Evolutionary conservation across 2,113 vertebrate species (phyloP).

Genomic region (Raja brachyura): DNA sequence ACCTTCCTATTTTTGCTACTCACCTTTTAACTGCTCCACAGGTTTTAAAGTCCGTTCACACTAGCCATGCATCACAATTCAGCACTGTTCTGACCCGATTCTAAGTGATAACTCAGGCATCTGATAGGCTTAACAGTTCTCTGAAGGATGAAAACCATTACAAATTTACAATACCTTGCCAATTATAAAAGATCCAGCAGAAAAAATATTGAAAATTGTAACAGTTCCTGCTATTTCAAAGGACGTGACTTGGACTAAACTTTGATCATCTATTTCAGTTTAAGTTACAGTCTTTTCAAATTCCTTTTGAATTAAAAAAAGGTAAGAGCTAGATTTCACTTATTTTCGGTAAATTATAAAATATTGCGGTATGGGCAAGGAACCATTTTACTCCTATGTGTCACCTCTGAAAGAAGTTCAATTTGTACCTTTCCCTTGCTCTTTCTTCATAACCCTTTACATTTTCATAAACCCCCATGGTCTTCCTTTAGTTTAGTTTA

Average conservation of each 20-base stretch:
- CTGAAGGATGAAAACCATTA: neutral
- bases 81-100: neutral
- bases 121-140: neutral
- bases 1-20: neutral
- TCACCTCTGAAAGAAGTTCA: neutral
- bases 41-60: neutral
- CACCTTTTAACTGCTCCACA: neutral
- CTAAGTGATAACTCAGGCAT: neutral
- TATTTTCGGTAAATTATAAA: neutral
- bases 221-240: neutral
- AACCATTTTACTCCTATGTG: neutral
- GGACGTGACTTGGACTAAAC: neutral
- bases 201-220: neutral
- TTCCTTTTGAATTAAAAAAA: neutral
- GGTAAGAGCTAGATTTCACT: neutral
- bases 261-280: neutral
- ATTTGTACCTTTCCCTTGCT: neutral
- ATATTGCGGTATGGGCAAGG: neutral
- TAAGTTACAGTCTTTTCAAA: neutral
- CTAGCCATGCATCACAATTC: neutral
- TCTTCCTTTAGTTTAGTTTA: too few species aligned
- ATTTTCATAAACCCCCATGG: neutral
- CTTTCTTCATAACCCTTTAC: neutral
- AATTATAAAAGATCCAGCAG: neutral
- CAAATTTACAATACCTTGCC: neutral